A percentile compares a stretch with the other conserved stretches of the same genome.
Conservation (phyloP, 1,140 invertebrate species). For the Holotrichia oblita region DNA sequence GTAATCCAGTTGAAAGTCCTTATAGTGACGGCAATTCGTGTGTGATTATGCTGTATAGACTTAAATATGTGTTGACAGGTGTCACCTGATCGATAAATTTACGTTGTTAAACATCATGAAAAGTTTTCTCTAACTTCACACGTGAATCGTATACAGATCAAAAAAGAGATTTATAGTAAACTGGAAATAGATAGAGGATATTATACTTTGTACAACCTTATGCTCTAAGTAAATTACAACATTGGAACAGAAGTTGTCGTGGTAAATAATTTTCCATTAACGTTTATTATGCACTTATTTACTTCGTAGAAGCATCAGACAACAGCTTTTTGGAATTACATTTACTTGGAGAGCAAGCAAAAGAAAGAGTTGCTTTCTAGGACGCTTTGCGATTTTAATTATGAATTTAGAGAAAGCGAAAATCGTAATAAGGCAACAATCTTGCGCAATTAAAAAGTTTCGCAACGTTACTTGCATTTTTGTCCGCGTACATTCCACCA, state of each 20-base stretch:
- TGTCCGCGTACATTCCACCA: background rate
- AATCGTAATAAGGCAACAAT: slow-evolving; percentile 29
- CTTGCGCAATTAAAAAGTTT: slow-evolving; percentile 32
- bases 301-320: background rate
- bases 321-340: background rate
- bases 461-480: slow-evolving; percentile 31
- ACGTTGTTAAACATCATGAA: too few species aligned
- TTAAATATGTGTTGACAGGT: too few species aligned
- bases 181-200: too few species aligned
- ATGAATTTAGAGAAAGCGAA: slow-evolving; percentile 27
- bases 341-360: background rate
- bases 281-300: background rate
- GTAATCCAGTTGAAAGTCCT: too few species aligned
- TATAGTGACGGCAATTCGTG: too few species aligned
- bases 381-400: slow-evolving; percentile 31
- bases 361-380: background rate
- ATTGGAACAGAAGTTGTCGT: background rate
- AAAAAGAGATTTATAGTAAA: too few species aligned
- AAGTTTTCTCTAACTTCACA: too few species aligned
- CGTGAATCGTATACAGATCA: too few species aligned
- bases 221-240: too few species aligned
- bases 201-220: too few species aligned
- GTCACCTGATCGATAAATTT: too few species aligned
- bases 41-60: too few species aligned
- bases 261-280: background rate